These are phyloP conservation scores for Blastobasis lacticolella DNA, from an alignment of 2,888 invertebrate genomes.

Conservation along the genomic window DNA sequence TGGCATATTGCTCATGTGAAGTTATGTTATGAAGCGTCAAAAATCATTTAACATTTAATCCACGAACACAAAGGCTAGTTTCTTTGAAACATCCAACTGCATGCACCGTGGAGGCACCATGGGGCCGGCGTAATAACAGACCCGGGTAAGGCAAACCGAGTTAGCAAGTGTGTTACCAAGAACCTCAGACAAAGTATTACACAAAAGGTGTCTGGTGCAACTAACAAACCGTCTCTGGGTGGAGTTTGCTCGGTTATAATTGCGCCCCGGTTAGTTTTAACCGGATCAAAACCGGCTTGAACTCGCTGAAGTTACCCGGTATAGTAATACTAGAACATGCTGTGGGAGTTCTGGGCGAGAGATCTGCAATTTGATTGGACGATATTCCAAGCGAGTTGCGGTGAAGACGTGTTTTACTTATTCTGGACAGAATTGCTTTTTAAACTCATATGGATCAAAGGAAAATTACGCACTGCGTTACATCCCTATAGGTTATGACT, in stretches of 20 bases:
- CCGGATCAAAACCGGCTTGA: conserved; percentile 22
- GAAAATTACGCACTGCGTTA: neutral
- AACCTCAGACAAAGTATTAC: conserved; percentile 8
- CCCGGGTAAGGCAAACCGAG: too few relatives aligned
- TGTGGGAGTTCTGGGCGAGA: conserved; percentile 11
- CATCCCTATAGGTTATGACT: neutral
- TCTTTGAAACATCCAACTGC: too few relatives aligned
- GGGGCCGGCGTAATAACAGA: too few relatives aligned
- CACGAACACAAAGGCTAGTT: too few relatives aligned
- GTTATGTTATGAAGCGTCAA: neutral
- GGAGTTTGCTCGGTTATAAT: conserved; percentile 33
- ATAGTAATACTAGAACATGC: too few relatives aligned
- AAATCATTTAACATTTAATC: neutral
- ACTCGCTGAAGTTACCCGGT: too few relatives aligned
- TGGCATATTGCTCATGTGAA: too few relatives aligned
- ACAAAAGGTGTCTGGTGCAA: conserved; percentile 15
- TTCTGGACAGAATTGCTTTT: neutral
- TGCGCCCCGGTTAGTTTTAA: conserved; percentile 32
- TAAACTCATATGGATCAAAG: neutral
- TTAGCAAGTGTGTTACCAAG: too few relatives aligned
- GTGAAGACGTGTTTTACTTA: neutral
- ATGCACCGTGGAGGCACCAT: too few relatives aligned
- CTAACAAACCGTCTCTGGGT: conserved; percentile 13
- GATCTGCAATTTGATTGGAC: conserved; percentile 21
- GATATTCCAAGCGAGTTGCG: conserved; percentile 1